Evolutionary conservation across 2,113 vertebrate genomes (phyloP), one percentile per base, ranked within the genome.

Genomic region (Galbula dea): DNA sequence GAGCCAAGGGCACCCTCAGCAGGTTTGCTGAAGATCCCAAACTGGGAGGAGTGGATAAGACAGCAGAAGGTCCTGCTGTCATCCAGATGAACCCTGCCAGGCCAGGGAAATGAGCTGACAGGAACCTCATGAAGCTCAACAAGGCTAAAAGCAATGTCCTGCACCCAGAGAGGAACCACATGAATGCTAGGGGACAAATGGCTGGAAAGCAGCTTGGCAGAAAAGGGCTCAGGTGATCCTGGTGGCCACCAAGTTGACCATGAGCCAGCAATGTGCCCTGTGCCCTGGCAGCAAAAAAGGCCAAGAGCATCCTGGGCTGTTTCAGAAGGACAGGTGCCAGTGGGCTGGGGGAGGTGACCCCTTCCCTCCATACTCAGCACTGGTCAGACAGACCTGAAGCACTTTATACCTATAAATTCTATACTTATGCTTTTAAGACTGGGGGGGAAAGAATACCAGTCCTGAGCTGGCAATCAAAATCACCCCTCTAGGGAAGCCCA

Each of bases 151-250:
- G 41, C 48, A 36, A 65, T 57, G 26, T 30, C 58, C 36, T 21
- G 43, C 36, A 58, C 29, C 24, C 1, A 1, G 7, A 12, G 9
- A 65, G 34, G 67, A 57, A 36, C 11, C 3, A 1, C 17, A 32
- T 4, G n/a, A 6, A 43, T 8, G 12, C 26, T 43, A 24, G 9
- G 23, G 26, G 34, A 6, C 3, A 9, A 41, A 55, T 0, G 1
- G 30, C 49, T 57, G 41, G 13, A 79, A 41, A 63, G 29, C 9
- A 48, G 39, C 15, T 14, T 36, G 30, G 48, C 23, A 77, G 57
- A 61, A 54, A 69, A 54, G 18, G 17, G n/a, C 29, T 7, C 2
- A 0, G 23, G 37, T 11, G 6, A 12, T 54, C n/a, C 39, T 22
- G n/a, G 48, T 55, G 48, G 58, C 49, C 46, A 83, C 26, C 39